Percentiles rank a stretch among this genome's conserved stretches.
Evolutionary conservation across 2,888 invertebrate genomes (phyloP).

Genomic region (Acleris sparsana): DNA sequence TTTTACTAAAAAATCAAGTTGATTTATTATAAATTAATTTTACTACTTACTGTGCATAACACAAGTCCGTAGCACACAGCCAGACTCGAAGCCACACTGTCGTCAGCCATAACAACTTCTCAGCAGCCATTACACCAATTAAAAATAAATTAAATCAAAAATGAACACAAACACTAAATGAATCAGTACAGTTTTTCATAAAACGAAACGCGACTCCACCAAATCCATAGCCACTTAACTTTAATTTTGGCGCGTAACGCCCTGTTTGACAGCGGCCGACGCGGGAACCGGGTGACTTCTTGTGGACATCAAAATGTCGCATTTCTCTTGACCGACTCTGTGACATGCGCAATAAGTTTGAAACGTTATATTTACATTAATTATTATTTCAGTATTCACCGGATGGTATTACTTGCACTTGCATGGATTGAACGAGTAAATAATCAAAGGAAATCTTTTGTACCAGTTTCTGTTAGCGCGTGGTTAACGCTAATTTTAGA

Average conservation of each 20-base stretch:
- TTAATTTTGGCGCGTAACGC: slow-evolving; percentile 26
- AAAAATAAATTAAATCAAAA: slow-evolving; percentile 1
- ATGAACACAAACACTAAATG: slow-evolving; percentile 25
- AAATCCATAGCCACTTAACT: slow-evolving; percentile 5
- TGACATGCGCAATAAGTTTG: slow-evolving; percentile 20
- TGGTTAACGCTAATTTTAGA: too few species aligned
- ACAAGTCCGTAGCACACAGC: slow-evolving; percentile 75
- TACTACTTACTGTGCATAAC: slow-evolving; percentile 78
- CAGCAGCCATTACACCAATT: slow-evolving; percentile 61
- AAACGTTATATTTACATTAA: slow-evolving; percentile 8
- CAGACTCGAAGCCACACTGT: slow-evolving; percentile 69
- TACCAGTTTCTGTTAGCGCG: too few species aligned
- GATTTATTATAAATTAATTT: neutral
- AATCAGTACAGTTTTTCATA: slow-evolving; percentile 15
- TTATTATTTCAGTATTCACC: neutral
- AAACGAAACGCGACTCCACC: slow-evolving; percentile 2
- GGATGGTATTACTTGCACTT: neutral
- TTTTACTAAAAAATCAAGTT: too few species aligned
- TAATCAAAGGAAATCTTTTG: neutral
- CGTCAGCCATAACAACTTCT: slow-evolving; percentile 64
- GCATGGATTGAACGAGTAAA: neutral
- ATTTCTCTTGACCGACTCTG: neutral
- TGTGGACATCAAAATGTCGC: slow-evolving; percentile 8
- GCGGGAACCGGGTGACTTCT: slow-evolving; percentile 8
- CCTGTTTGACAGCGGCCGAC: slow-evolving; percentile 7